Conservation (phyloP, 1,140 invertebrate species). For the Cyphomyrmex costatus region DNA sequence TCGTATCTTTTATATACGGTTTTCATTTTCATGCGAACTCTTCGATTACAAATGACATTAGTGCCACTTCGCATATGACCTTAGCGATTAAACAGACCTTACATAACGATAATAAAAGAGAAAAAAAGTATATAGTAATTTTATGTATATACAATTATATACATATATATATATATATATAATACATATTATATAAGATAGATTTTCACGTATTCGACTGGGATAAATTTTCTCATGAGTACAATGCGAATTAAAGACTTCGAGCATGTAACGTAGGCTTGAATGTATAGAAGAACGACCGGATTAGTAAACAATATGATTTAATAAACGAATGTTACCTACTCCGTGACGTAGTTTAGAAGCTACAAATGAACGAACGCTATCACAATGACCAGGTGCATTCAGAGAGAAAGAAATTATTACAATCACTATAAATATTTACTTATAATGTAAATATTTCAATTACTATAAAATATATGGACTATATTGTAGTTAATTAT, state of each 20-base stretch:
- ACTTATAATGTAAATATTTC: too few relatives aligned
- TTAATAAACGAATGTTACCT: background rate
- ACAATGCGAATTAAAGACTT: background rate
- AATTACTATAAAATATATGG: too few relatives aligned
- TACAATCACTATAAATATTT: too few relatives aligned
- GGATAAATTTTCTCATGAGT: background rate
- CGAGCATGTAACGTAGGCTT: too few relatives aligned
- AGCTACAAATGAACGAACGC: background rate
- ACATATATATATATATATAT: background rate
- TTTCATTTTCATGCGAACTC: background rate
- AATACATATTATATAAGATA: background rate
- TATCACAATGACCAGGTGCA: background rate
- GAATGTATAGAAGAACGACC: background rate
- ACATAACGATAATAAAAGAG: slow-evolving; percentile 25
- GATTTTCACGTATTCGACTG: background rate
- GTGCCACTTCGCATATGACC: slow-evolving; percentile 31
- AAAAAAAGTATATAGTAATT: background rate
- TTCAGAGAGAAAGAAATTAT: too few relatives aligned
- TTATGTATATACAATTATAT: too few relatives aligned
- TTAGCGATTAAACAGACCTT: slow-evolving; percentile 26
- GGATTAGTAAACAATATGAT: background rate
- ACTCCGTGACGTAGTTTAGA: background rate
- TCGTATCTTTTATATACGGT: background rate
- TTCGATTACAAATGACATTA: slow-evolving; percentile 38
- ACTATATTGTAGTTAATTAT: too few relatives aligned